phyloP scores from a whole-genome alignment of 2,888 invertebrate species.

The Netelia inedita region DNA sequence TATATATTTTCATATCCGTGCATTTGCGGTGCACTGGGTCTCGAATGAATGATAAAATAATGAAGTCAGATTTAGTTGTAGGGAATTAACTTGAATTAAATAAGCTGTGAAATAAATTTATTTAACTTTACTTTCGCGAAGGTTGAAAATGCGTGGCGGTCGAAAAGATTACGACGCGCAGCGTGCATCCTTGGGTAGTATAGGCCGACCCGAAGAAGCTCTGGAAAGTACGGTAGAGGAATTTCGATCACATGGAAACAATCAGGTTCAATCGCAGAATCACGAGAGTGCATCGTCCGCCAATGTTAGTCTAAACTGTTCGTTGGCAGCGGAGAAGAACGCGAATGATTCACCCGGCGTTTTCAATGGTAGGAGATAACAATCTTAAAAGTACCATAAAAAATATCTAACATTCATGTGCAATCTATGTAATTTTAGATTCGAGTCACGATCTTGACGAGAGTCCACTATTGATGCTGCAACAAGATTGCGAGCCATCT shows the following conservation, averaged over 20 bases:
- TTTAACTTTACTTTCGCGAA: conserved; percentile 76
- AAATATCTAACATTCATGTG: neutral
- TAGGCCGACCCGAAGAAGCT: conserved; percentile 74
- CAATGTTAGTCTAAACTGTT: conserved; percentile 64
- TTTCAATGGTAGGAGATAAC: conserved; percentile 71
- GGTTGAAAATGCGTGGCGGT: conserved; percentile 61
- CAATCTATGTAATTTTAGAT: conserved; percentile 67
- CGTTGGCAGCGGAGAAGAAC: conserved; percentile 72
- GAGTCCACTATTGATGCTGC: conserved; percentile 70
- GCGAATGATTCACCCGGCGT: conserved; percentile 68
- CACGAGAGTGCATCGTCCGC: conserved; percentile 30
- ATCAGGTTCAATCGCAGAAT: conserved; percentile 59
- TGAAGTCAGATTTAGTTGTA: no score
- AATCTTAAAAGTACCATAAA: conserved; percentile 1
- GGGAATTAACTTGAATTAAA: no score
- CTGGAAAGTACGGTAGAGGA: conserved; percentile 82
- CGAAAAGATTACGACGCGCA: conserved; percentile 76
- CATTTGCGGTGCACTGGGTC: no score
- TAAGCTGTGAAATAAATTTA: conserved; percentile 47
- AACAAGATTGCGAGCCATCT: conserved; percentile 85
- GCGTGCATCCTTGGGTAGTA: conserved; percentile 73
- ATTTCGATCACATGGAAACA: conserved; percentile 74
- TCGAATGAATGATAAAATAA: no score
- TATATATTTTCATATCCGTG: no score
- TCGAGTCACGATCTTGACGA: conserved; percentile 75